Conservation (phyloP, 2,113 vertebrate species). For the Crotalus tigris region DNA sequence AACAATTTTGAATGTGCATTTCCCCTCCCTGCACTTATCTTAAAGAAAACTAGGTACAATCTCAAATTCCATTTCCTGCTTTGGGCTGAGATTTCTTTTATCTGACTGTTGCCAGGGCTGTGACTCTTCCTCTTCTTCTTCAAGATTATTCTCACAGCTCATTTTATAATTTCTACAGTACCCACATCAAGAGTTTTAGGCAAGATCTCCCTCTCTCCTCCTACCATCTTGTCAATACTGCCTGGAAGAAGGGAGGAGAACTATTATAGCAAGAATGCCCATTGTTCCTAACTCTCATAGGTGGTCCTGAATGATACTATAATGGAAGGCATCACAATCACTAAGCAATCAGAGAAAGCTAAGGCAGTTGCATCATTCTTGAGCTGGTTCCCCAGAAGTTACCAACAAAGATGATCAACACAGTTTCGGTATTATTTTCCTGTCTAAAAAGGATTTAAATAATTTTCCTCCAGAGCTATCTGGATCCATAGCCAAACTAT, state of each 20-base stretch:
- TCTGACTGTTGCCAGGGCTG: neutral
- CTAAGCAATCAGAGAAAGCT: neutral
- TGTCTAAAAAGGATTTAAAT: neutral
- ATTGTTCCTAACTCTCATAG: neutral
- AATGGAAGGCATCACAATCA: neutral
- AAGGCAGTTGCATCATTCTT: neutral
- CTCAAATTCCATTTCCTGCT: neutral
- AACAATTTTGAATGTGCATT: neutral
- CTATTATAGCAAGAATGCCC: neutral
- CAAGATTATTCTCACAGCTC: neutral
- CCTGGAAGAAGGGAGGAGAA: neutral
- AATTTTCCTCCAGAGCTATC: neutral
- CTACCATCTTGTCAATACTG: neutral
- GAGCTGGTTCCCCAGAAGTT: neutral
- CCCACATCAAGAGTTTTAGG: neutral
- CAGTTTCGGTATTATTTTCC: neutral
- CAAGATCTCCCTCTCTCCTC: neutral
- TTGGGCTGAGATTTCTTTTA: neutral
- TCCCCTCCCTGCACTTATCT: neutral
- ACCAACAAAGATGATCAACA: neutral
- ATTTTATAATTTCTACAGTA: neutral
- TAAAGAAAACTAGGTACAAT: neutral
- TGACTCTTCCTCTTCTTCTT: neutral
- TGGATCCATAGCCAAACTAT: neutral
- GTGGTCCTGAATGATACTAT: neutral